Conservation (phyloP, 2,797 vertebrate genomes). For the Carduelis carduelis region DNA sequence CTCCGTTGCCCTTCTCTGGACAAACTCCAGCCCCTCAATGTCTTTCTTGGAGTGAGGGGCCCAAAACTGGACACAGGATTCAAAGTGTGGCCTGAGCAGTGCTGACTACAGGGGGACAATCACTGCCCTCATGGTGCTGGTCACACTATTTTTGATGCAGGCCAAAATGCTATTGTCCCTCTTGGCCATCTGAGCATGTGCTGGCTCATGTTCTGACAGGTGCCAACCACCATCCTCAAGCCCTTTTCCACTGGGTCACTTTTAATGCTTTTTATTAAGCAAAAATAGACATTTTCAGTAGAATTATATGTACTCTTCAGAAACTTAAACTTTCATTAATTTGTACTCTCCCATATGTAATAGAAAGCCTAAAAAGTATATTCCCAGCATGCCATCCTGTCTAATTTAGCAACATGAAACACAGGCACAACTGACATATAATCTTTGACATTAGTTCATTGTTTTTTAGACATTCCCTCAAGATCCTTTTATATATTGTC, state of each 20-base stretch:
- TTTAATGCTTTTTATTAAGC: neutral
- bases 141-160: neutral
- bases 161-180: neutral
- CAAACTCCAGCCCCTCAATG: neutral
- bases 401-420: neutral
- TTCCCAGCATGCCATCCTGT: neutral
- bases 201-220: neutral
- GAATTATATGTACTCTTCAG: neutral
- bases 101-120: neutral
- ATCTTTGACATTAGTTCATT: neutral
- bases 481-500: conserved; percentile 2
- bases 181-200: neutral
- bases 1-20: neutral
- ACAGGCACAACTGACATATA: neutral
- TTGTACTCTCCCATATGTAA: neutral
- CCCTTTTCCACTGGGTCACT: neutral
- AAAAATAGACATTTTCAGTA: neutral
- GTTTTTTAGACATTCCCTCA: neutral
- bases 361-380: neutral
- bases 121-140: neutral
- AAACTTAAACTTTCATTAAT: neutral
- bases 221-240: neutral
- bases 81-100: neutral
- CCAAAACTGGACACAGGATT: neutral
- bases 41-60: neutral